A percentile compares a stretch with the other conserved stretches of the same genome.
These are phyloP conservation scores for Peribatodes rhomboidaria DNA, from an alignment of 2,888 invertebrate genomes.

Conservation along the genomic window DNA sequence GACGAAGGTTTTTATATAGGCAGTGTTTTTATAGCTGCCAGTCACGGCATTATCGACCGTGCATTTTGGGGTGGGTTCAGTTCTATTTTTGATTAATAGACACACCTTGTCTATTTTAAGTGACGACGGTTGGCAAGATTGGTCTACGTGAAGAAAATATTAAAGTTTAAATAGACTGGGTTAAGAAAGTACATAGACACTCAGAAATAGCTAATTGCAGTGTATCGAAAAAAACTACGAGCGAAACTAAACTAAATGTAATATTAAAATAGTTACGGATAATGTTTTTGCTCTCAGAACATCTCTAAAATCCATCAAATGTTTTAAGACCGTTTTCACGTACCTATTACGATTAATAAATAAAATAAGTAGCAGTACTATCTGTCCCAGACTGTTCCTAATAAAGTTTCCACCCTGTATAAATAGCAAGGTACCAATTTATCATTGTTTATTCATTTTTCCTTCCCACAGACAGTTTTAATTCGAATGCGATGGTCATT, in stretches of 20 bases:
- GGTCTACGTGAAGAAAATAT: no score
- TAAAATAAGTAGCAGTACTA: no score
- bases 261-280: no score
- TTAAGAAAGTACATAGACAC: no score
- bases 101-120: slow-evolving; percentile 43
- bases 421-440: not conserved
- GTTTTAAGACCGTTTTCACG: no score
- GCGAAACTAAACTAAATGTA: no score
- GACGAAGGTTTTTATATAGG: slow-evolving; percentile 70
- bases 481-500: slow-evolving; percentile 48
- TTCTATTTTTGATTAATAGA: slow-evolving; percentile 62
- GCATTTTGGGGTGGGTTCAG: slow-evolving; percentile 48
- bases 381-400: not conserved
- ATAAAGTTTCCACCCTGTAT: not conserved
- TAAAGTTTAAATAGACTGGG: no score
- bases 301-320: no score
- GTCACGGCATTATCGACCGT: slow-evolving; percentile 83
- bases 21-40: slow-evolving; percentile 76
- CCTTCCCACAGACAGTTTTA: slow-evolving; percentile 33
- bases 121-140: not conserved
- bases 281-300: no score
- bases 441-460: slow-evolving; percentile 28
- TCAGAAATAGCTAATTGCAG: no score
- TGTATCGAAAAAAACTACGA: no score
- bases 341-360: no score